phyloP scores from a whole-genome alignment of 2,888 invertebrate genomes.

The Eupithecia abbreviata region DNA sequence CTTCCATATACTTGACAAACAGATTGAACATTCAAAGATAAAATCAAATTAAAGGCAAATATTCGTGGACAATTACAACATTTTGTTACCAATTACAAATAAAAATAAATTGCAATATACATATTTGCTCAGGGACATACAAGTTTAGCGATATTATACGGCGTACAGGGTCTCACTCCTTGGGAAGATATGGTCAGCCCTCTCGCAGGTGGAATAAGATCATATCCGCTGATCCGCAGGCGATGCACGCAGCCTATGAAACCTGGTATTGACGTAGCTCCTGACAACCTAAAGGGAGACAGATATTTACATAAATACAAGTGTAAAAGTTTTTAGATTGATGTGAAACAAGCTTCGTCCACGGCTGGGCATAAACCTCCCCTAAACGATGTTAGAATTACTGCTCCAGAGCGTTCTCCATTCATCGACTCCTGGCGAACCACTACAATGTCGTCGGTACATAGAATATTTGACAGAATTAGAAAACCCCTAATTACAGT shows the following conservation, averaged over 20 bases:
- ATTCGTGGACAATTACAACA: too few species aligned
- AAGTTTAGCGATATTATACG: slow-evolving; percentile 72
- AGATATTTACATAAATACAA: neutral
- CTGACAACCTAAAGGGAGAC: slow-evolving; percentile 84
- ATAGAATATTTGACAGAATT: neutral
- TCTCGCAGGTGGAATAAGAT: slow-evolving; percentile 83
- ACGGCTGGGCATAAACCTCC: too few species aligned
- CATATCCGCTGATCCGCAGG: slow-evolving; percentile 85
- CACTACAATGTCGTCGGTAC: neutral
- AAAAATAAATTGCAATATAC: too few species aligned
- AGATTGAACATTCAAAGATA: too few species aligned
- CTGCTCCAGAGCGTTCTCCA: too few species aligned
- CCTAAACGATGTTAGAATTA: neutral
- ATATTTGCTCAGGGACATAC: slow-evolving; percentile 61
- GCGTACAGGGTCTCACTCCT: slow-evolving; percentile 72
- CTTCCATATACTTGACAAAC: too few species aligned
- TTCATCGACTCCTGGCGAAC: neutral
- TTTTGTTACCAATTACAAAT: too few species aligned
- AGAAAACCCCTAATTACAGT: too few species aligned
- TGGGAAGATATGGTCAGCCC: slow-evolving; percentile 70
- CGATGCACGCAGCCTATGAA: slow-evolving; percentile 93
- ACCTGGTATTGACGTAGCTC: slow-evolving; percentile 89
- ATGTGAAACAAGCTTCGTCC: neutral
- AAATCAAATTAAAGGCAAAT: too few species aligned
- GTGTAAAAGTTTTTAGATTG: neutral